Evolutionary conservation across 2,797 vertebrate genomes (phyloP).

Genomic region (Margarornis squamiger): DNA sequence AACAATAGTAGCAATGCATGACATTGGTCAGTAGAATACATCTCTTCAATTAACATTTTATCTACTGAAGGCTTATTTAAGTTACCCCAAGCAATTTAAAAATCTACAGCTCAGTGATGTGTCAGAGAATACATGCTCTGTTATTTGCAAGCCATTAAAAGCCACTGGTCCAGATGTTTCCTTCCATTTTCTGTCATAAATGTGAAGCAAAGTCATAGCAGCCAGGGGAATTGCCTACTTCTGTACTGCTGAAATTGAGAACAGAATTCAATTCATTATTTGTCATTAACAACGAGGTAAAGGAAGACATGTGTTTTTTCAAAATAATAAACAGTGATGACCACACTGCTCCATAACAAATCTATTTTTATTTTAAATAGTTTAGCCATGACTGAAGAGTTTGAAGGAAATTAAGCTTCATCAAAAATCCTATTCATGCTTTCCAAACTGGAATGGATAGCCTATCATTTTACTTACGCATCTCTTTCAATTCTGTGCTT

Average conservation of each 20-base stretch:
- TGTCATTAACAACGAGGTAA: slow-evolving; percentile 23
- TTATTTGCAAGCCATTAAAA: slow-evolving; percentile 29
- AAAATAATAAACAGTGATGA: slow-evolving; percentile 67
- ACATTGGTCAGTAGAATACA: slow-evolving; percentile 45
- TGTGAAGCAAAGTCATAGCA: background rate
- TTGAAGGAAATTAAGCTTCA: slow-evolving; percentile 71
- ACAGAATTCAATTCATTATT: slow-evolving; percentile 32
- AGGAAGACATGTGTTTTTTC: background rate
- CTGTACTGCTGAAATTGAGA: background rate
- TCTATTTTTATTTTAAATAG: slow-evolving; percentile 73
- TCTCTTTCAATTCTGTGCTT: slow-evolving; percentile 59
- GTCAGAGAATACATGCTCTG: background rate
- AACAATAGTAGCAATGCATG: background rate
- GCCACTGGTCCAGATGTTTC: background rate
- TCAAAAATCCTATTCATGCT: slow-evolving; percentile 66
- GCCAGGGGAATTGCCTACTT: background rate
- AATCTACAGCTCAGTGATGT: slow-evolving; percentile 3
- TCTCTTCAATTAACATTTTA: slow-evolving; percentile 65
- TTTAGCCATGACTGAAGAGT: slow-evolving; percentile 60
- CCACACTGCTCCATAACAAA: slow-evolving; percentile 11
- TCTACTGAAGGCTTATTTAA: slow-evolving; percentile 50
- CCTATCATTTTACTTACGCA: slow-evolving; percentile 67
- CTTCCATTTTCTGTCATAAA: background rate
- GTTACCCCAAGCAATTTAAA: slow-evolving; percentile 34
- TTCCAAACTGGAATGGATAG: slow-evolving; percentile 73